Evolutionary conservation across 2,113 vertebrate species (phyloP).

Genomic region (Poecile atricapillus): DNA sequence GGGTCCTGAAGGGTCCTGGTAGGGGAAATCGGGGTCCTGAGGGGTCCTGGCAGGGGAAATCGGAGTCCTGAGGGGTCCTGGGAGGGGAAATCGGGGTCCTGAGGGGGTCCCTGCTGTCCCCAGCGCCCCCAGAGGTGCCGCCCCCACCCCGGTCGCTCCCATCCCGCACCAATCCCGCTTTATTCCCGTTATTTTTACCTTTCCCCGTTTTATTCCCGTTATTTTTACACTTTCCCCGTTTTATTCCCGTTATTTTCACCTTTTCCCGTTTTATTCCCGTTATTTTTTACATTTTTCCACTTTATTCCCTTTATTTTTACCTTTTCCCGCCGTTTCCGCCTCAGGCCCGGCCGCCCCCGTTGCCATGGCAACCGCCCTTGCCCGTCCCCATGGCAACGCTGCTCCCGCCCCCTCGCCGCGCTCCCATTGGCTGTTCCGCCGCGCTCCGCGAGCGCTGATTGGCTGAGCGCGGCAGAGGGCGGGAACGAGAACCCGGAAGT

Average conservation of each 20-base stretch:
- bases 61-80: background rate
- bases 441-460: background rate
- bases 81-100: background rate
- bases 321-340: background rate
- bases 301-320: background rate
- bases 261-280: too few relatives aligned
- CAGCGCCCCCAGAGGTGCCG: background rate
- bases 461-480: background rate
- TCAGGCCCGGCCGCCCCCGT: too few relatives aligned
- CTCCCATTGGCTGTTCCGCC: background rate
- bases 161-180: background rate
- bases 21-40: too few relatives aligned
- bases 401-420: too few relatives aligned
- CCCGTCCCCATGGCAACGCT: background rate
- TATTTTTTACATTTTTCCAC: too few relatives aligned
- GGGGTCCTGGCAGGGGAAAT: too few relatives aligned
- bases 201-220: background rate
- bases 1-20: background rate
- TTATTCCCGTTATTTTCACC: too few relatives aligned
- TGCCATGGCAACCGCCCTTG: background rate
- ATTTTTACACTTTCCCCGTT: background rate
- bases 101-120: background rate
- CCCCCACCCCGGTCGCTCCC: background rate
- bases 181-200: too few relatives aligned
- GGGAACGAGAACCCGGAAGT: background rate